Conservation (phyloP, 2,888 invertebrate genomes). For the Caenorhabditis sinica region DNA sequence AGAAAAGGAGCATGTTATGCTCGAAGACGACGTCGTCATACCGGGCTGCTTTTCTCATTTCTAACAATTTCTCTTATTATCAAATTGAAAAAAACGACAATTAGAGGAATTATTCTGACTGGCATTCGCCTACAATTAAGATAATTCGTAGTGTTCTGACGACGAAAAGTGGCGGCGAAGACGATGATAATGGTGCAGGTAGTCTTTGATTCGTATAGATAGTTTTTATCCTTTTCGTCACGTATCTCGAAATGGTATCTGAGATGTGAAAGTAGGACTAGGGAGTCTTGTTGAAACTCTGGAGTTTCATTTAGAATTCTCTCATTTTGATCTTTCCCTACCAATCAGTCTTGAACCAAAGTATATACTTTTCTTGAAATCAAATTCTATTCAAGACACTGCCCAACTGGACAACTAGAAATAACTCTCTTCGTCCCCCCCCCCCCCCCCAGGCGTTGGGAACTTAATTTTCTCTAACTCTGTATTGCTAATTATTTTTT, state of each 20-base stretch:
- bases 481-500: background rate
- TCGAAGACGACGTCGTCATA: background rate
- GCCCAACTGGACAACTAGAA: background rate
- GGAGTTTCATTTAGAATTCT: too few species aligned
- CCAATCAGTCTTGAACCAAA: too few species aligned
- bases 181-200: background rate
- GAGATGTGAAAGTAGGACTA: too few species aligned
- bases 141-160: background rate
- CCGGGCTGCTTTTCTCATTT: background rate
- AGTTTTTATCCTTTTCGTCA: too few species aligned
- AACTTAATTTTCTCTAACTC: background rate
- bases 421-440: background rate
- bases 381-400: background rate
- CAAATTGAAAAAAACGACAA: background rate
- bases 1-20: background rate
- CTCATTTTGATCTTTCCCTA: too few species aligned
- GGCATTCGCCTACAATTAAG: background rate
- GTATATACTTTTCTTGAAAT: too few species aligned
- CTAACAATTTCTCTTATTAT: conserved; percentile 1
- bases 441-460: background rate
- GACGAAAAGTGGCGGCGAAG: background rate
- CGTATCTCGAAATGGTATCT: too few species aligned
- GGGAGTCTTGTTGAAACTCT: too few species aligned
- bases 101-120: background rate
- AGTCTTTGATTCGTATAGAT: background rate